Evolutionary conservation across 2,797 vertebrate genomes (phyloP).

Genomic region (Chromobotia macracanthus): DNA sequence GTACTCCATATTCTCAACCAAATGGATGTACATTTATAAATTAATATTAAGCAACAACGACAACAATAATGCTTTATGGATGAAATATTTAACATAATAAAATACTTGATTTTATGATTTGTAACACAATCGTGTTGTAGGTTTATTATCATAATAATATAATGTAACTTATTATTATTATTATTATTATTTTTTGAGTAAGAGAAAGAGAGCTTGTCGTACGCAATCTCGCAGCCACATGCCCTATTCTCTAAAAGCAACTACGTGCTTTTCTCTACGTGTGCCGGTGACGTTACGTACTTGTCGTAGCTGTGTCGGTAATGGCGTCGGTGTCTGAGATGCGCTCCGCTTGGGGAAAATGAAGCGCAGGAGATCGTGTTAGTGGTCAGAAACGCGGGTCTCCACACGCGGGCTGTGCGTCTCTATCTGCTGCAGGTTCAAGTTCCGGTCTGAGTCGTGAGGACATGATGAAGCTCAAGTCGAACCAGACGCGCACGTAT

Average conservation of each 20-base stretch:
- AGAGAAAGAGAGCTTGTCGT: not conserved
- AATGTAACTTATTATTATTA: too few species aligned
- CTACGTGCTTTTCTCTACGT: conserved; percentile 61
- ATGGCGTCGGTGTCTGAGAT: conserved; percentile 80
- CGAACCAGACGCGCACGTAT: conserved; percentile 98
- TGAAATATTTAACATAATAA: too few species aligned
- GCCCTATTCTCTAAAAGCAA: conserved; percentile 64
- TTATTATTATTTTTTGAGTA: too few species aligned
- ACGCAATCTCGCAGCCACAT: not conserved
- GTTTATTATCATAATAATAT: too few species aligned
- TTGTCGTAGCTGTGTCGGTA: conserved; percentile 75
- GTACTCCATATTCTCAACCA: too few species aligned
- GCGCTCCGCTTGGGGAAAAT: conserved; percentile 81
- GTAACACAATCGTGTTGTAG: too few species aligned
- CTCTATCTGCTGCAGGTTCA: conserved; percentile 62
- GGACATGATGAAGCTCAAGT: conserved; percentile 97
- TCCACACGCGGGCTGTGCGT: conserved; percentile 74
- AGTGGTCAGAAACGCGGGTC: conserved; percentile 77
- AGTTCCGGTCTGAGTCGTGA: conserved; percentile 69
- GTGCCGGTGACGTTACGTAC: conserved; percentile 65
- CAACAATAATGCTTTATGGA: too few species aligned
- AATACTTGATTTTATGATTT: too few species aligned
- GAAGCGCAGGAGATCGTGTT: conserved; percentile 84
- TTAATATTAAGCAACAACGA: too few species aligned
- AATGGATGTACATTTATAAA: too few species aligned